A percentile compares a stretch with the other conserved stretches of the same genome.
These are phyloP conservation scores for Meleagris gallopavo DNA, from an alignment of 2,113 vertebrate species.

Conservation along the genomic window DNA sequence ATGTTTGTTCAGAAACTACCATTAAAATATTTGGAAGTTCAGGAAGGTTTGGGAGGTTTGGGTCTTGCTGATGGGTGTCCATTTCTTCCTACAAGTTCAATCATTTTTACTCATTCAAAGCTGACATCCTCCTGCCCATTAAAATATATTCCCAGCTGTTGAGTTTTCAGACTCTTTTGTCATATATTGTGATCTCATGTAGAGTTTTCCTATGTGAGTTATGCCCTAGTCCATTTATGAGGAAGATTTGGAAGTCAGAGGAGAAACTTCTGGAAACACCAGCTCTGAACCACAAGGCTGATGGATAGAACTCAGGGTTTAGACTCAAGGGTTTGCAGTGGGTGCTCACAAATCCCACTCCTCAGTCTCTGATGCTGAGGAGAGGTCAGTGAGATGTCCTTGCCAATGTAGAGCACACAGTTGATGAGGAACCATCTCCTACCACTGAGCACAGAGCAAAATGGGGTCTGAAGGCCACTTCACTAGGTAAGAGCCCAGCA, in stretches of 20 bases:
- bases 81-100: accelerated
- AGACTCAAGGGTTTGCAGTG: not conserved
- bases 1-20: not conserved
- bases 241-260: not conserved
- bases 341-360: not conserved
- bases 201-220: not conserved
- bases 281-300: not conserved
- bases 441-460: not conserved
- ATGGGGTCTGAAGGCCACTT: not conserved
- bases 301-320: not conserved
- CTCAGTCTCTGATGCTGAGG: not conserved
- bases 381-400: not conserved
- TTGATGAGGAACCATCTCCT: not conserved
- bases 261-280: not conserved
- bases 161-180: not conserved
- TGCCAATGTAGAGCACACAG: not conserved
- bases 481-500: not conserved
- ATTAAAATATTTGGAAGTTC: not conserved
- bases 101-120: not conserved
- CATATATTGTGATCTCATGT: not conserved
- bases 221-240: not conserved
- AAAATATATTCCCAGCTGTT: not conserved
- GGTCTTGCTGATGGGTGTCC: not conserved
- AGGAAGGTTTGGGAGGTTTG: not conserved
- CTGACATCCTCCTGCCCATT: not conserved